These are phyloP conservation scores for Graphium colonna DNA, from an alignment of 2,888 invertebrate genomes.

Conservation along the genomic window DNA sequence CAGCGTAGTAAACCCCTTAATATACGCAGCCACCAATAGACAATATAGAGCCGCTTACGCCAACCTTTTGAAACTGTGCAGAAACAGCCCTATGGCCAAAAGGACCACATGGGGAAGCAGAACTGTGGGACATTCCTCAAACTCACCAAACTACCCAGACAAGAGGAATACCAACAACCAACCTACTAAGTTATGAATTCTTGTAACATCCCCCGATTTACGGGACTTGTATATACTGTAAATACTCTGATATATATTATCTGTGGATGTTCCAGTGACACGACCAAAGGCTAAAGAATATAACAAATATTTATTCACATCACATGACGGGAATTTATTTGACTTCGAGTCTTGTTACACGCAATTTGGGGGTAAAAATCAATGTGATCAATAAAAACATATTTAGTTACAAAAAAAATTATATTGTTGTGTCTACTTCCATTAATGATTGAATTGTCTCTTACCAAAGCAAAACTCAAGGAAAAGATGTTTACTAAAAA, in stretches of 20 bases:
- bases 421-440: too few species aligned
- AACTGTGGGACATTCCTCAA: constrained; percentile 69
- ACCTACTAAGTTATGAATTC: constrained; percentile 64
- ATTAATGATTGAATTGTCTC: too few species aligned
- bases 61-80: constrained; percentile 71
- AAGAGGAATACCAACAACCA: constrained; percentile 62
- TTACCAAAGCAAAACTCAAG: too few species aligned
- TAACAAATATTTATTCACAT: too few species aligned
- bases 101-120: constrained; percentile 70
- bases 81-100: constrained; percentile 55
- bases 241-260: background rate
- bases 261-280: constrained; percentile 14
- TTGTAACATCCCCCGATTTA: background rate
- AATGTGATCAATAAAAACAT: too few species aligned
- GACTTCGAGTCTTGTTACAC: too few species aligned
- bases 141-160: constrained; percentile 66
- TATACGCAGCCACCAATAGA: constrained; percentile 93
- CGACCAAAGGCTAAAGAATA: constrained; percentile 17
- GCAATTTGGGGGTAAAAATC: too few species aligned
- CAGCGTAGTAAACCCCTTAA: constrained; percentile 93
- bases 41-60: constrained; percentile 85
- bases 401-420: too few species aligned
- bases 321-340: too few species aligned
- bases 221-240: constrained; percentile 22
- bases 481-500: too few species aligned